Evolutionary conservation across 92 coral and sea anemone genomes (phyloP), one percentile per base, ranked within the genome.

Genomic region (Pocillopora grandis): DNA sequence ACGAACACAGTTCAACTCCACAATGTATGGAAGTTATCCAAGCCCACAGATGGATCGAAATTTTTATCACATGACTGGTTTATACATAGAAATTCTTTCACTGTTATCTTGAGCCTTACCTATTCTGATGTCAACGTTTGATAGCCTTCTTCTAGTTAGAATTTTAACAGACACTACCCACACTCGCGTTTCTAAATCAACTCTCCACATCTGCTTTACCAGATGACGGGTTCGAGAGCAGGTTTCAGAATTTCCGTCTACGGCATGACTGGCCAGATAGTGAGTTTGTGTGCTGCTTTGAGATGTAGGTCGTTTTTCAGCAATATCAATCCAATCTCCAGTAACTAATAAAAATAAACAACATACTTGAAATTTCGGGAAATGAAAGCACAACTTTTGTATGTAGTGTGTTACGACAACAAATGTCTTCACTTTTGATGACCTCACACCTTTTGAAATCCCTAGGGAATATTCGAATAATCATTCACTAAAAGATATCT

Each of bases 171-270:
- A 35, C 35, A 61, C 81, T 35, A 77, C 81, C 81, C 81, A 77
- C 12, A 61, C 71, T 57, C 75, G 72, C 27, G 63, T 72, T 16
- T 85, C 88, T n/a, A 88, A 70, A 66, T 88, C 91, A 35, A 88
- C 91, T 5, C 82, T 37, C 91, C 91, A 88, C 91, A 88, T 84
- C 0, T 88, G 91, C 37, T 78, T 60, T 16, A 3, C 57, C 2
- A 11, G 72, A 0, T 27, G 4, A 14, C 20, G 33, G 1, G 90
- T 87, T 13, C 76, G 76, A 2, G 90, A 58, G 78, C 90, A 87
- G 23, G 58, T 55, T 8, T 62, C 33, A 2, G 23, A 33, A 35
- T 81, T 66, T 9, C 72, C 86, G 12, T 87, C 90, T 5, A 87
- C 87, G 2, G 90, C 90, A 2, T 55, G n/a, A 13, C 71, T 21